Base-by-base conservation (phyloP, 2,888 invertebrate species). In the Leucophora obtusa region DNA sequence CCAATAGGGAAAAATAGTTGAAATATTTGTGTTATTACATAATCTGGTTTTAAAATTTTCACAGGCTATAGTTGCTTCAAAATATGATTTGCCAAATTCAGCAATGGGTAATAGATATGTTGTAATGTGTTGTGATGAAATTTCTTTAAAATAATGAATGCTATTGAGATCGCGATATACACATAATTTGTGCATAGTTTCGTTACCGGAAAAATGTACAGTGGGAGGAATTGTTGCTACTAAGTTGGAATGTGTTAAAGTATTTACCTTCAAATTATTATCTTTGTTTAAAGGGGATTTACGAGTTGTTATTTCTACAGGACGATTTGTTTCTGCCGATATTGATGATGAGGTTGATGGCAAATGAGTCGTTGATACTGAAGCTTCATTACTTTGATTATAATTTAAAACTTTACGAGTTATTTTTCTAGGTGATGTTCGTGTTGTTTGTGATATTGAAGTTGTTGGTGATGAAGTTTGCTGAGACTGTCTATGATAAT, bases 91-190 rank as follows among this genome's bases (percentile, higher is more conserved):
- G 7, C 70, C 70, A 54, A 75, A 50, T 18, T 82, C 63, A 14
- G 54, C 11, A 7, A 65, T 79, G n/a, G 79, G 75, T 70, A 83
- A 71, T n/a, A 74, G 24, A 69, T 83, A 82, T 51, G 69, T 15
- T 24, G 72, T 51, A 7, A 83, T 65, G 11, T 83, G 77, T 62
- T 69, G 33, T 1, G 54, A 14, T n/a, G 56, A 75, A 8, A 83
- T n/a, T 15, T 69, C 60, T 66, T 74, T 68, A 50, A 83, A 82
- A 71, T 75, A 83, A 63, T 83, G 79, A 65, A 83, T 78, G 38
- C 82, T 47, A 15, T 43, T 21, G 0, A 83, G 6, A 0, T 38
- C 1, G 0, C 79, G 77, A 68, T 80, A 70, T 38, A 82, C 9
- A 10, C 14, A 79, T 43, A 33, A 17, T 66, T 73, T 74, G 17